Evolutionary conservation across 2,113 vertebrate genomes (phyloP).

Genomic region (Sminthopsis crassicaudata): DNA sequence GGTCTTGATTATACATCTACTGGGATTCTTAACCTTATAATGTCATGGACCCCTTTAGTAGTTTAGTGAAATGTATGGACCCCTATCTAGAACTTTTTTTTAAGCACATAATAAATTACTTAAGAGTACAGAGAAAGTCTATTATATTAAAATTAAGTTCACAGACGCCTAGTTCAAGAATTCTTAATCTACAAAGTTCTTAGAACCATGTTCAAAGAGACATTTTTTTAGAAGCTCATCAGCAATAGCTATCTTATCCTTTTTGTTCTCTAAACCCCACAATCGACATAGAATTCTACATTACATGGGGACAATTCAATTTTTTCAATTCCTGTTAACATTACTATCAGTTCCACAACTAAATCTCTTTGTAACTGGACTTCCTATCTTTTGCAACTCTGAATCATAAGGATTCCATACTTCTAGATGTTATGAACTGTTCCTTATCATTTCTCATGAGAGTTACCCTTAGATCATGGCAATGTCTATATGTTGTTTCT

Average conservation of each 20-base stretch:
- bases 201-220: constrained; percentile 10
- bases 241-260: rapidly evolving
- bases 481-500: neutral
- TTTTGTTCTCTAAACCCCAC: constrained; percentile 12
- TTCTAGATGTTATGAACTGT: constrained; percentile 64
- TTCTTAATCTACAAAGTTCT: constrained; percentile 22
- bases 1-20: constrained; percentile 2
- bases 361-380: constrained; percentile 42
- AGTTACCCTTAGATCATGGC: neutral
- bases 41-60: neutral
- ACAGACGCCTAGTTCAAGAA: neutral
- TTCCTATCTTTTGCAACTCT: constrained; percentile 74
- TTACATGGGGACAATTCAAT: neutral
- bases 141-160: neutral
- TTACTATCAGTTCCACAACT: constrained; percentile 3
- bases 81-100: neutral
- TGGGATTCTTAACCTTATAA: neutral
- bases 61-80: neutral
- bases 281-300: neutral
- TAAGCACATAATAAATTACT: neutral
- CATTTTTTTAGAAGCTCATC: constrained; percentile 45
- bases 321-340: constrained; percentile 30
- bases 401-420: constrained; percentile 68
- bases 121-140: neutral
- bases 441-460: constrained; percentile 4